phyloP scores from a whole-genome alignment of 2,888 invertebrate genomes.

The Phaonia tiefii region DNA sequence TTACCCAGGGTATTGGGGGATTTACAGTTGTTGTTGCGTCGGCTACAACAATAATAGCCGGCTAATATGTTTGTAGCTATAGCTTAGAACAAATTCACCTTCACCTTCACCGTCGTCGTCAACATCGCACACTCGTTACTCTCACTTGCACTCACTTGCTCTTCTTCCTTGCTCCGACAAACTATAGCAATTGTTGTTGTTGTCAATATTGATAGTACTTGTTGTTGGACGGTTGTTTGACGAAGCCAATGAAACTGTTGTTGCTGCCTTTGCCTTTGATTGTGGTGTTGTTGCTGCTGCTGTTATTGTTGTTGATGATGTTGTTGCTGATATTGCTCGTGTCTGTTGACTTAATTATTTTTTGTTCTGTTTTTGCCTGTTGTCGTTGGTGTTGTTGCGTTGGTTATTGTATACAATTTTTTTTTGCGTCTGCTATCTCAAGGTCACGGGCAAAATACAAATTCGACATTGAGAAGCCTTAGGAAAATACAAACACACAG shows the following conservation, averaged over 20 bases:
- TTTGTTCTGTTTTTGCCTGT: conserved; percentile 45
- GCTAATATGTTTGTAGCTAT: background rate
- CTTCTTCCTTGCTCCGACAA: too few relatives aligned
- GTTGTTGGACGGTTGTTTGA: conserved; percentile 4
- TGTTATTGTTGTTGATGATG: conserved; percentile 36
- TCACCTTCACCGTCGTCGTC: too few relatives aligned
- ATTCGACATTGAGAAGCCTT: conserved; percentile 68
- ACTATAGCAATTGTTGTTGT: conserved; percentile 10
- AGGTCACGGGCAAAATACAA: conserved; percentile 76
- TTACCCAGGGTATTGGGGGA: conserved; percentile 6
- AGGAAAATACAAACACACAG: conserved; percentile 49
- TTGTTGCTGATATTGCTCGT: conserved; percentile 57
- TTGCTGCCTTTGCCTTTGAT: background rate
- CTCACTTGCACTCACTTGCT: conserved; percentile 16
- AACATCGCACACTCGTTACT: conserved; percentile 23
- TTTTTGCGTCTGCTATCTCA: conserved; percentile 73
- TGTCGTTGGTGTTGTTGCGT: conserved; percentile 39
- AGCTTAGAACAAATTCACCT: conserved; percentile 18
- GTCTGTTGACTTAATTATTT: conserved; percentile 58
- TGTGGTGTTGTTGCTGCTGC: conserved; percentile 6
- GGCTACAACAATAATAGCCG: conserved; percentile 16
- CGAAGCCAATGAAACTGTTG: background rate
- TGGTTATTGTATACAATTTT: conserved; percentile 23
- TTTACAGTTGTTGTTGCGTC: conserved; percentile 41
- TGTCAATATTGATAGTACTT: conserved; percentile 52